Conservation (phyloP, 1,140 invertebrate genomes). For the Cydia fagiglandana region DNA sequence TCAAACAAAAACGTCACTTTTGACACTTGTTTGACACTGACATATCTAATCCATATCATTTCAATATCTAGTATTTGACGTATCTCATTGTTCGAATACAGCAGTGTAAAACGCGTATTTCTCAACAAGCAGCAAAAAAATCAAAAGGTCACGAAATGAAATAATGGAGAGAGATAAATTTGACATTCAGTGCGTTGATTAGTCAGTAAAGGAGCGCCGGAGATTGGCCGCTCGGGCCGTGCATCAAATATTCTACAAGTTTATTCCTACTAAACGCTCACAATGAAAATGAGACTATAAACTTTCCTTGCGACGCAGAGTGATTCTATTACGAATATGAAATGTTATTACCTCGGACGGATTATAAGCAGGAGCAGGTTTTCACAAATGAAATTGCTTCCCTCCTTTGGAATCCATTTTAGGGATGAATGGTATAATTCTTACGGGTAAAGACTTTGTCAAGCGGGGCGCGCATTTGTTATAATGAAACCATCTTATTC, state of each 20-base stretch:
- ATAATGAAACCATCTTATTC: conserved; percentile 40
- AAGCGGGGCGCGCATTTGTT: conserved; percentile 63
- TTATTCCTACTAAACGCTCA: conserved; percentile 76
- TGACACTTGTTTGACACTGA: too few species aligned
- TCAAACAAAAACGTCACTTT: too few species aligned
- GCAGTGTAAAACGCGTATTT: too few species aligned
- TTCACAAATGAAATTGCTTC: conserved; percentile 79
- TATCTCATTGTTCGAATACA: too few species aligned
- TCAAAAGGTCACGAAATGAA: background rate
- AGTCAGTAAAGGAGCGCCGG: conserved; percentile 57
- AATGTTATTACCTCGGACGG: conserved; percentile 79
- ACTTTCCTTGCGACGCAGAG: conserved; percentile 75
- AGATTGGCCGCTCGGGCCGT: conserved; percentile 62
- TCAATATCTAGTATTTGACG: too few species aligned
- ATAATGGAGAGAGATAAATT: conserved; percentile 16
- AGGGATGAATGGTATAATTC: conserved; percentile 78
- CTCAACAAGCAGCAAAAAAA: background rate
- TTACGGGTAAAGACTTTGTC: conserved; percentile 73
- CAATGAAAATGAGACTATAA: conserved; percentile 79
- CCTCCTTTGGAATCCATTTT: conserved; percentile 78
- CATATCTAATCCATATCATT: too few species aligned
- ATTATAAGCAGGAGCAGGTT: conserved; percentile 79
- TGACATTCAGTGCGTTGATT: conserved; percentile 50
- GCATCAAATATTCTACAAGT: conserved; percentile 74
- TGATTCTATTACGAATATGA: conserved; percentile 79